phyloP scores from a whole-genome alignment of 1,140 invertebrate genomes.

The Microplitis demolitor region DNA sequence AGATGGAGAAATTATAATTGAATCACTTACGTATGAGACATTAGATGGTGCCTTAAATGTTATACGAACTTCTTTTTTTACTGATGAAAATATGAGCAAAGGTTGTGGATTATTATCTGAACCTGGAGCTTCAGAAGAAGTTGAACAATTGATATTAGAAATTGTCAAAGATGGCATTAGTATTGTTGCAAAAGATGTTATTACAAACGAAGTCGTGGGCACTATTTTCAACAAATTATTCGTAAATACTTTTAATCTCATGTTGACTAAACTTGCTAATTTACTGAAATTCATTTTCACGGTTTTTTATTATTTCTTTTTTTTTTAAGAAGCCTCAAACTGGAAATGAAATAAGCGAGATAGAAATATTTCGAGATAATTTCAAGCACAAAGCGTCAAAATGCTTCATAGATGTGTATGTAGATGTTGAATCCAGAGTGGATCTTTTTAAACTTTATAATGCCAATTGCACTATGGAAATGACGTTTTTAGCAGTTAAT shows the following conservation, averaged over 20 bases:
- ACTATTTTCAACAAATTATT: slow-evolving; percentile 72
- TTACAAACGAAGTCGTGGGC: slow-evolving; percentile 62
- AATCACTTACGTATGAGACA: slow-evolving; percentile 47
- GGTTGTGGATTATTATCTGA: slow-evolving; percentile 62
- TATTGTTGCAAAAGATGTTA: slow-evolving; percentile 63
- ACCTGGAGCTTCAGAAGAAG: slow-evolving; percentile 63
- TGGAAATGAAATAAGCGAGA: slow-evolving; percentile 60
- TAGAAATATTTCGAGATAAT: slow-evolving; percentile 65
- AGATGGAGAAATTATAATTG: slow-evolving; percentile 45
- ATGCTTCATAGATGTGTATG: slow-evolving; percentile 66
- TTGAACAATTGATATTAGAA: slow-evolving; percentile 64
- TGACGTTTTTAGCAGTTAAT: slow-evolving; percentile 69
- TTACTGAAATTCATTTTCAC: neutral
- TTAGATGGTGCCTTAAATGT: slow-evolving; percentile 56
- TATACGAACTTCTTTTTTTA: slow-evolving; percentile 64
- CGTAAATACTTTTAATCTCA: slow-evolving; percentile 43
- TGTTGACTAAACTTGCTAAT: neutral
- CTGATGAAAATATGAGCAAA: slow-evolving; percentile 63
- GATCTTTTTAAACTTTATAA: slow-evolving; percentile 68
- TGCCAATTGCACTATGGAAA: slow-evolving; percentile 67
- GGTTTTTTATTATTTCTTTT: slow-evolving; percentile 5
- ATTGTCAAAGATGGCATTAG: slow-evolving; percentile 69
- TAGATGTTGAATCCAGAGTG: slow-evolving; percentile 61
- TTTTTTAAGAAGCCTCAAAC: slow-evolving; percentile 44
- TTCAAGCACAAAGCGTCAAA: slow-evolving; percentile 62